These are phyloP conservation scores for Intellagama lesueurii DNA, from an alignment of 2,797 vertebrate genomes.

Conservation along the genomic window DNA sequence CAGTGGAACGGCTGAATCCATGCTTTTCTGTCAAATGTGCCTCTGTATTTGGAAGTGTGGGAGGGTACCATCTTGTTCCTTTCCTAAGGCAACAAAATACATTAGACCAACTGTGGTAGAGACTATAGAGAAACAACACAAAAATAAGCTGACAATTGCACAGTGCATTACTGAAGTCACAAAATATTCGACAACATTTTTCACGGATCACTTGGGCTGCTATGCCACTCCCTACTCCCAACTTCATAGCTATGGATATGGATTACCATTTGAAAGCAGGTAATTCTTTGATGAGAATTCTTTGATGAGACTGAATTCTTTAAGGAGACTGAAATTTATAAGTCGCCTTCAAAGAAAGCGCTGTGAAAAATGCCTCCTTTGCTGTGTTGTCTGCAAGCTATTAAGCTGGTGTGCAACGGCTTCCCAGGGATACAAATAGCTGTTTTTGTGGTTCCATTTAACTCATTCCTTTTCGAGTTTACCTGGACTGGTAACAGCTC, in stretches of 20 bases:
- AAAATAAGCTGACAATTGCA: neutral
- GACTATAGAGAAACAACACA: neutral
- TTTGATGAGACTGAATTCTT: neutral
- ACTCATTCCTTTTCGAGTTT: neutral
- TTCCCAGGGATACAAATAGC: neutral
- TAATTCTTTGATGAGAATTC: neutral
- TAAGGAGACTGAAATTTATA: neutral
- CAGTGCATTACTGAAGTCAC: neutral
- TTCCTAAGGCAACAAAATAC: neutral
- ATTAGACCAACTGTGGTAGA: neutral
- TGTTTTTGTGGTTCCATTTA: neutral
- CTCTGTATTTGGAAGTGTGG: neutral
- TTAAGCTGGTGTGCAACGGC: neutral
- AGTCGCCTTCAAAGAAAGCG: neutral
- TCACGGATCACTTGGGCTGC: neutral
- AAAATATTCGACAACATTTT: neutral
- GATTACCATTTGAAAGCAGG: neutral
- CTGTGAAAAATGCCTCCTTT: neutral
- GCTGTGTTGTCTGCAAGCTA: neutral
- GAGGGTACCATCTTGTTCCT: neutral
- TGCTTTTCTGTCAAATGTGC: neutral
- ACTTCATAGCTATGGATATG: no score
- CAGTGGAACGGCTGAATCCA: no score
- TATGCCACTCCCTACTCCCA: no score
- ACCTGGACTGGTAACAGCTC: neutral